A percentile compares a stretch with the other conserved stretches of the same genome.
phyloP scores from a whole-genome alignment of 2,888 invertebrate genomes.

The Perizoma flavofasciatum region DNA sequence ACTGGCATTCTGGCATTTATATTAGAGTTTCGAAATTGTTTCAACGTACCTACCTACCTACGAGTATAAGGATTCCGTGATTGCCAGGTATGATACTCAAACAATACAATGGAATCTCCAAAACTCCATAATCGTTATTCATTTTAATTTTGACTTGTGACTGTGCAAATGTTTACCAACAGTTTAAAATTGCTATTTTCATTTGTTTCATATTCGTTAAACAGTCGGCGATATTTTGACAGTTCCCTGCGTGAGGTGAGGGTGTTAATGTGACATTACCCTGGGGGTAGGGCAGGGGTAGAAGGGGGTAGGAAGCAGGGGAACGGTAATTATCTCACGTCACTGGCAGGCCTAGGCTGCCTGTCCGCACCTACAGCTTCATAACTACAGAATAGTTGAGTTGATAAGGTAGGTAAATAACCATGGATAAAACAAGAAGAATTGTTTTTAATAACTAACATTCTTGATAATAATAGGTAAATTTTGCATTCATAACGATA shows the following conservation, averaged over 20 bases:
- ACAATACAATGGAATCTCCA: too few species aligned
- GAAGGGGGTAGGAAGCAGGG: conserved; percentile 44
- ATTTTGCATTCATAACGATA: too few species aligned
- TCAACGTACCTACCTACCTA: too few species aligned
- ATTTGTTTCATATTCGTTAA: conserved; percentile 60
- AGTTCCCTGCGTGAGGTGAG: conserved; percentile 64
- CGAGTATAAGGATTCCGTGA: too few species aligned
- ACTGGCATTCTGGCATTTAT: too few species aligned
- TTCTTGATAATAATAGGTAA: too few species aligned
- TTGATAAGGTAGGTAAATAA: conserved; percentile 20
- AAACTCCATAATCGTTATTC: too few species aligned
- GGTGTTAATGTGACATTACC: conserved; percentile 82
- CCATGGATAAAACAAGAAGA: background rate
- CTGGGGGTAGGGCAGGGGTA: conserved; percentile 38
- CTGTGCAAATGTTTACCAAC: conserved; percentile 14
- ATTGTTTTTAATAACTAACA: background rate
- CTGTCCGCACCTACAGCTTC: conserved; percentile 64
- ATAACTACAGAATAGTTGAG: conserved; percentile 45
- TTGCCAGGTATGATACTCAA: too few species aligned
- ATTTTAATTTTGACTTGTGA: background rate
- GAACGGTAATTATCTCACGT: conserved; percentile 81
- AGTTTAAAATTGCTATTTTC: conserved; percentile 32
- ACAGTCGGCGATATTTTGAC: conserved; percentile 75
- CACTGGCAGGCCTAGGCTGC: conserved; percentile 77
- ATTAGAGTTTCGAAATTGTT: too few species aligned